Evolutionary conservation across 2,113 vertebrate genomes (phyloP).

Genomic region (Caracal caracal): DNA sequence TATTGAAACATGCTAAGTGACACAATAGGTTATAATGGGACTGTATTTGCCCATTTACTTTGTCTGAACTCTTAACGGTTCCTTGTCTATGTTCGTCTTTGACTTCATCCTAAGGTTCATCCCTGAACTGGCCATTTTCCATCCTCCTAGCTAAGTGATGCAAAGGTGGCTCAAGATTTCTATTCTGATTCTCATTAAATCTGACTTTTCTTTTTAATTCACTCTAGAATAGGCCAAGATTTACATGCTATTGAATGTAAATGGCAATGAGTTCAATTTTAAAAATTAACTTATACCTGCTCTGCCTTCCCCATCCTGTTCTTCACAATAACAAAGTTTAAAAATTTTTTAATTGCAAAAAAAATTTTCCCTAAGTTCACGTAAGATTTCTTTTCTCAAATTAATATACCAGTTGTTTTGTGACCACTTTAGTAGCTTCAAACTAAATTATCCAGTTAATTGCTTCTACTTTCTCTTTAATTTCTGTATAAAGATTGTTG

Average conservation of each 20-base stretch:
- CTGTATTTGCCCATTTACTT: not conserved
- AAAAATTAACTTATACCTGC: not conserved
- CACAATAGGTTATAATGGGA: not conserved
- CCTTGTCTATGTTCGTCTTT: not conserved
- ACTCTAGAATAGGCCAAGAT: not conserved
- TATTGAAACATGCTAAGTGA: not conserved
- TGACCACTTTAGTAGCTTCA: constrained; percentile 32
- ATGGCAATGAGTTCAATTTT: constrained; percentile 40
- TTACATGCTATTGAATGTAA: constrained; percentile 19
- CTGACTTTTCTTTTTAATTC: constrained; percentile 45
- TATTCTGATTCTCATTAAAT: constrained; percentile 1
- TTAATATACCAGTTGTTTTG: constrained; percentile 33
- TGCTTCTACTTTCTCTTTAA: constrained; percentile 62
- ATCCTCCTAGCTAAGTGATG: not conserved
- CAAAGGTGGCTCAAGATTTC: not conserved
- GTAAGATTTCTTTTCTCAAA: constrained; percentile 35
- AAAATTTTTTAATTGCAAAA: not conserved
- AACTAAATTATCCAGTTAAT: constrained; percentile 56
- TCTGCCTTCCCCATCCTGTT: not conserved
- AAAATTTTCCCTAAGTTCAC: not conserved
- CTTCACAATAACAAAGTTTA: not conserved
- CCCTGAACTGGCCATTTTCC: not conserved
- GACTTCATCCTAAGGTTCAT: not conserved
- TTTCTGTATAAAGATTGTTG: constrained; percentile 57
- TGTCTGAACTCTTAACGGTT: not conserved